Conservation (phyloP, 2,113 vertebrate species). For the Coptodon rendalli region DNA sequence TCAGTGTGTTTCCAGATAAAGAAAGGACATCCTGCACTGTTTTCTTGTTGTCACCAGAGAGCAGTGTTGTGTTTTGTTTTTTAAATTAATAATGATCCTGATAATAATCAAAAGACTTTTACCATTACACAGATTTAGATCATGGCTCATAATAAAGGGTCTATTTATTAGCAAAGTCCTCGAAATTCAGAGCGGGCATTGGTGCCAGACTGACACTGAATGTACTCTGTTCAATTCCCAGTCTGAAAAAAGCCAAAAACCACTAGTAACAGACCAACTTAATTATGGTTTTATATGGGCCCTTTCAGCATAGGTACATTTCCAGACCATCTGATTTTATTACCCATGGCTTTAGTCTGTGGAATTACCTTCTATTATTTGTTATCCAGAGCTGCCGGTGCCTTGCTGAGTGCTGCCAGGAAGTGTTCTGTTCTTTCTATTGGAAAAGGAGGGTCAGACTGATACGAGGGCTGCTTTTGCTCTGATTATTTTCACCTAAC, state of each 20-base stretch:
- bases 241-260: not conserved
- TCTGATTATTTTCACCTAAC: not conserved
- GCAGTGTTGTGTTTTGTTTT: not conserved
- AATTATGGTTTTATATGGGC: slow-evolving; percentile 3
- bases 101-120: not conserved
- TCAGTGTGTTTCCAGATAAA: not conserved
- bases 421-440: not conserved
- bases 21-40: not conserved
- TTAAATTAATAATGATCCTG: not conserved
- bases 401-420: slow-evolving; percentile 4
- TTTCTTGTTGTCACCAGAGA: slow-evolving; percentile 17
- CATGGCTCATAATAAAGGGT: not conserved
- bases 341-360: slow-evolving; percentile 15
- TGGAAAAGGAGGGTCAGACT: slow-evolving; percentile 6
- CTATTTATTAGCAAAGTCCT: not conserved
- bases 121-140: not conserved
- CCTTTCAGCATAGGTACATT: slow-evolving; percentile 30
- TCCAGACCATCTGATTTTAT: slow-evolving; percentile 29
- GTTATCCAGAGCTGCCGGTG: not conserved
- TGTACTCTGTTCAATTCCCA: not conserved
- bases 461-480: not conserved
- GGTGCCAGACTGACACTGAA: not conserved
- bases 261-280: not conserved
- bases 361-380: slow-evolving; percentile 29
- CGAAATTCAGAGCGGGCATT: not conserved